phyloP scores from a whole-genome alignment of 2,797 vertebrate species.

The Coluber constrictor region DNA sequence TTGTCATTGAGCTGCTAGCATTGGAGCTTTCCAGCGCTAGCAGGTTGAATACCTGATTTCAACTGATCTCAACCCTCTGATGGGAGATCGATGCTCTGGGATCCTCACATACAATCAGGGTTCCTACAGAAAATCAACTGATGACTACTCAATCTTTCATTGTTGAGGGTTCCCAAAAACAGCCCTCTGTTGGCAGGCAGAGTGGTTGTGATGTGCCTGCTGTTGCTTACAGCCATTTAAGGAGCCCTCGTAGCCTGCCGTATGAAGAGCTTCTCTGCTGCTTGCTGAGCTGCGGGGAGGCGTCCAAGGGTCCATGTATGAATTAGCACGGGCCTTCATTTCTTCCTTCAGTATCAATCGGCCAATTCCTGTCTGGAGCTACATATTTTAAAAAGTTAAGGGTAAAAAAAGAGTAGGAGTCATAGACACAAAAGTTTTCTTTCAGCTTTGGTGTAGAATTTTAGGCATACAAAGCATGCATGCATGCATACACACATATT shows the following conservation, averaged over 20 bases:
- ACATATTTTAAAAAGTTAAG: not conserved
- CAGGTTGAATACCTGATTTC: not conserved
- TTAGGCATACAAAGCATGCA: not conserved
- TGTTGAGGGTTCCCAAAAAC: not conserved
- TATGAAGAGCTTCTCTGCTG: conserved; percentile 91
- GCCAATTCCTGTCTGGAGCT: conserved; percentile 94
- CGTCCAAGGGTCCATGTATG: conserved; percentile 88
- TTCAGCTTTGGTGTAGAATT: not conserved
- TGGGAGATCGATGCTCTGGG: not conserved
- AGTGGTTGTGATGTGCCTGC: accelerated
- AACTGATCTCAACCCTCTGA: not conserved
- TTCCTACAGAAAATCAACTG: not conserved
- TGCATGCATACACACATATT: no score
- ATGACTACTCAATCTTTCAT: not conserved
- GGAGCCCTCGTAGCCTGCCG: conserved; percentile 80
- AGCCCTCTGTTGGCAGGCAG: not conserved
- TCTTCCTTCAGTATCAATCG: conserved; percentile 96
- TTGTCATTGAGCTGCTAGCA: not conserved
- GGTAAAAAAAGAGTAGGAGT: not conserved
- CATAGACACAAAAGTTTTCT: not conserved
- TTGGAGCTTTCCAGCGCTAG: not conserved
- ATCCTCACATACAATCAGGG: not conserved
- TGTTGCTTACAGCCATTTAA: conserved; percentile 87
- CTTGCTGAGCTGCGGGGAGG: conserved; percentile 86
- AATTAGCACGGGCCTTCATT: conserved; percentile 92